Base-by-base conservation (phyloP, 2,888 invertebrate genomes). In the Aspidiotus rigidus region DNA sequence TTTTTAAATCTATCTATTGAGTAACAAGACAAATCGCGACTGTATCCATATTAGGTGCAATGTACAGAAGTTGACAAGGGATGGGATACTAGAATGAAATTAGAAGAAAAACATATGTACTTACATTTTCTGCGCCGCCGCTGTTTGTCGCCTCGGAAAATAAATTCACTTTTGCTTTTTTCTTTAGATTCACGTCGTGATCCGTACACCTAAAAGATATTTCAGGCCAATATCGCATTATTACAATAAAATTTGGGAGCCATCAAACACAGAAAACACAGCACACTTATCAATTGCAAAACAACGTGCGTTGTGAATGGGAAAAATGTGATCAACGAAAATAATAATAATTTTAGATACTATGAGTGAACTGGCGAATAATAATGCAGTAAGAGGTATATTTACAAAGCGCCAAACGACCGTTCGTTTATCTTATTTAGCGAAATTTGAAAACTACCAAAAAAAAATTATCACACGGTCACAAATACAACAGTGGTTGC, bases 61-160 rank as follows among this genome's bases (percentile, higher is more conserved):
- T 28, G 28, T 28, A 28, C 28, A 28, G 28, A 28, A 28, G 28
- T 28, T 28, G 28, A 28, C 28, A 28, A 28, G 28, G 28, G 28
- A 28, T 28, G 28, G 28, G 28, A 28, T 28, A 28, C 28, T 28
- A 28, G 5, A 28, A 3, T 28, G 5, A 28, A 28, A 28, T 28
- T 28, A 28, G 28, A 28, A 28, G 40, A 54, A 64, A 56, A 17
- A 8, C 16, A 49, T 64, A 7, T 7, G 39, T 67, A 67, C 67
- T 67, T 49, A 67, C 67, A 49, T 67, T 67, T 67, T 60, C 60
- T 67, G 60, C 67, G 10, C n/a, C 49, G 67, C 60, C 67, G 49
- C n/a, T 67, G 28, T 49, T 44, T 42, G 57, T 44, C 67, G 16
- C 16, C 15, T 59, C 57, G 28, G 67, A 53, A 59, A 67, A 44